Conservation (phyloP, 2,888 invertebrate species). For the Pyrochroa serraticornis region DNA sequence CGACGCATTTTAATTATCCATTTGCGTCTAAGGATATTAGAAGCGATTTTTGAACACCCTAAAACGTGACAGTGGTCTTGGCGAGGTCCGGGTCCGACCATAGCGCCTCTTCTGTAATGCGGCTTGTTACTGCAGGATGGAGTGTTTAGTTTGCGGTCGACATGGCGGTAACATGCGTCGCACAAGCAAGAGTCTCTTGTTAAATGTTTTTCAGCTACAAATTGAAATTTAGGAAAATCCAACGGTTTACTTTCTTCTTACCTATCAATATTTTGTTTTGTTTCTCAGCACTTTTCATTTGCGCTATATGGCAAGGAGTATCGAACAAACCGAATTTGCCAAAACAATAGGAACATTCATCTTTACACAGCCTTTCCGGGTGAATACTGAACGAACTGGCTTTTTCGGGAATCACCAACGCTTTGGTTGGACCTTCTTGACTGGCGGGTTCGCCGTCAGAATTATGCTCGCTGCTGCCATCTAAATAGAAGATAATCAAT, state of each 20-base stretch:
- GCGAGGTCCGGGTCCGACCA: conserved; percentile 54
- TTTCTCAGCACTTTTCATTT: conserved; percentile 81
- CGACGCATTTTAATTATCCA: conserved; percentile 74
- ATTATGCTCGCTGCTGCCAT: conserved; percentile 58
- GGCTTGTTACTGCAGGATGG: conserved; percentile 68
- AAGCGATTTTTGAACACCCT: conserved; percentile 65
- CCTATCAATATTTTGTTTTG: conserved; percentile 80
- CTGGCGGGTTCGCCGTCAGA: conserved; percentile 56
- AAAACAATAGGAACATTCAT: conserved; percentile 86
- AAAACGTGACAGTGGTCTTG: conserved; percentile 68
- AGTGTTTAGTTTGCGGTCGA: conserved; percentile 80
- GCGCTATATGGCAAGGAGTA: conserved; percentile 86
- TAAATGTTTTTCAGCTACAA: conserved; percentile 76
- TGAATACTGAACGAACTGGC: conserved; percentile 88
- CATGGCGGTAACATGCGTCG: conserved; percentile 86
- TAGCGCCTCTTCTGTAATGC: conserved; percentile 47
- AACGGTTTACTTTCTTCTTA: conserved; percentile 54
- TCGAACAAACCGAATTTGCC: conserved; percentile 87
- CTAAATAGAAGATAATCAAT: conserved; percentile 38
- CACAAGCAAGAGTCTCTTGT: conserved; percentile 85
- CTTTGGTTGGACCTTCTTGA: conserved; percentile 61
- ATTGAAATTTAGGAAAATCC: not conserved
- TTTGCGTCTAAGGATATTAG: conserved; percentile 72
- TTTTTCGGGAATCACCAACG: conserved; percentile 84
- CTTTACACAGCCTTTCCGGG: conserved; percentile 79